These are phyloP conservation scores for Clivina fossor DNA, from an alignment of 2,888 invertebrate genomes.

Conservation along the genomic window DNA sequence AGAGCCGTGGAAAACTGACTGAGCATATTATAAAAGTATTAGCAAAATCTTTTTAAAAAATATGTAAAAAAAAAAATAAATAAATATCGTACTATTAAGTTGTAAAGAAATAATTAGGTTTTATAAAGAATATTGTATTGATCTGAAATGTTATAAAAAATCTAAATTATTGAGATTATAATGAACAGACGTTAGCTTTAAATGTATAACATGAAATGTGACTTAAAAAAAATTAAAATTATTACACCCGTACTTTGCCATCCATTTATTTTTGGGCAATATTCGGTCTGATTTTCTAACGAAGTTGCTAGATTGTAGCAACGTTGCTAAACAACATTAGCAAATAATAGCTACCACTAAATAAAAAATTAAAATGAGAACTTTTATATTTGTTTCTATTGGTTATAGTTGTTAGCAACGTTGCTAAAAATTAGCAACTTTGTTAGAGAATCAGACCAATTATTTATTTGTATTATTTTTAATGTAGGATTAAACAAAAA, in stretches of 20 bases:
- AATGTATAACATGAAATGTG: too few species aligned
- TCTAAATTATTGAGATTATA: constrained; percentile 1
- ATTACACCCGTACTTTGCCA: neutral
- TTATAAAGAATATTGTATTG: constrained; percentile 10
- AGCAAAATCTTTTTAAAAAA: neutral
- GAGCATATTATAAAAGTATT: constrained; percentile 17
- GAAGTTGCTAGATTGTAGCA: too few species aligned
- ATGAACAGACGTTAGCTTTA: constrained; percentile 26
- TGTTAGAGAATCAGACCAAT: too few species aligned
- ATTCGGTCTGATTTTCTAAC: neutral
- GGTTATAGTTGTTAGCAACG: too few species aligned
- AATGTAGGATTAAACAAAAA: constrained; percentile 19
- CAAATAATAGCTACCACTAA: too few species aligned
- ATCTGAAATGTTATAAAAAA: constrained; percentile 5
- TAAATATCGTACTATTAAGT: constrained; percentile 5
- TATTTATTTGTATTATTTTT: constrained; percentile 14
- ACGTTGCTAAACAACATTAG: too few species aligned
- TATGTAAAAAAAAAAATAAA: neutral
- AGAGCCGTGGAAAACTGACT: constrained; percentile 13
- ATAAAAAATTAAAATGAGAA: too few species aligned
- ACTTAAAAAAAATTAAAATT: constrained; percentile 1
- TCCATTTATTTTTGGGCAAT: neutral
- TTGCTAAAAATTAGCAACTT: too few species aligned
- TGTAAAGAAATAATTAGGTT: constrained; percentile 19
- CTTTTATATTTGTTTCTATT: too few species aligned